Conservation (phyloP, 1,140 invertebrate species). For the Drosophila pandora region DNA sequence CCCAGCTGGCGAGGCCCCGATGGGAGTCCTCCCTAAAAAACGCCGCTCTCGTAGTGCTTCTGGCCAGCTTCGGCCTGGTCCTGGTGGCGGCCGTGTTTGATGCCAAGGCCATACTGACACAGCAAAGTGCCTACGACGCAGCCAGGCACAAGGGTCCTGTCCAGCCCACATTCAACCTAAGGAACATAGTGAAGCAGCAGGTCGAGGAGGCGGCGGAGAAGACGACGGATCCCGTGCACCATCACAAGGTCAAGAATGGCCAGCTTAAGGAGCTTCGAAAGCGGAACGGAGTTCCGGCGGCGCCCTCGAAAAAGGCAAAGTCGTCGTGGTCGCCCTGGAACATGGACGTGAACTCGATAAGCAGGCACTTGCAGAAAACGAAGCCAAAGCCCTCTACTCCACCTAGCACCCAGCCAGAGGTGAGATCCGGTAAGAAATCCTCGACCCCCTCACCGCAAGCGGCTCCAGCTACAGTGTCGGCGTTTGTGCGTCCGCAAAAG, state of each 20-base stretch:
- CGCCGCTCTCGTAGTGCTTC: conserved; percentile 86
- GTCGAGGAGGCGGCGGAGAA: conserved; percentile 48
- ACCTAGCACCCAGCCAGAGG: conserved; percentile 1
- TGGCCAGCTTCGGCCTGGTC: conserved; percentile 88
- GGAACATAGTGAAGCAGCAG: conserved; percentile 82
- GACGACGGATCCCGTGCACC: conserved; percentile 34
- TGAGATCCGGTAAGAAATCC: conserved; percentile 47
- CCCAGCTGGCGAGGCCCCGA: conserved; percentile 89
- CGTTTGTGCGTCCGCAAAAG: conserved; percentile 37
- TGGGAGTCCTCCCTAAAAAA: conserved; percentile 93
- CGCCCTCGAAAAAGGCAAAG: conserved; percentile 44
- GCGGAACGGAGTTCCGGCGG: conserved; percentile 11
- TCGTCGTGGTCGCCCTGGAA: conserved; percentile 59
- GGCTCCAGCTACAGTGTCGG: background rate
- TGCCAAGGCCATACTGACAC: conserved; percentile 88
- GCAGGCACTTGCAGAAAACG: conserved; percentile 37
- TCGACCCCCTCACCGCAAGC: conserved; percentile 20
- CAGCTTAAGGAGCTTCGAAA: conserved; percentile 57
- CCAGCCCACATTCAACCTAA: conserved; percentile 87
- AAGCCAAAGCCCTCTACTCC: conserved; percentile 43
- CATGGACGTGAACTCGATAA: conserved; percentile 53
- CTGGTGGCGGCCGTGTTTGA: conserved; percentile 90
- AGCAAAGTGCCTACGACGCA: conserved; percentile 84
- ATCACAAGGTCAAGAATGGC: conserved; percentile 14
- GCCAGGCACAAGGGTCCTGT: conserved; percentile 84